Percentiles rank a stretch among this genome's conserved stretches.
Conservation (phyloP, 2,113 vertebrate genomes). For the Sprattus sprattus region DNA sequence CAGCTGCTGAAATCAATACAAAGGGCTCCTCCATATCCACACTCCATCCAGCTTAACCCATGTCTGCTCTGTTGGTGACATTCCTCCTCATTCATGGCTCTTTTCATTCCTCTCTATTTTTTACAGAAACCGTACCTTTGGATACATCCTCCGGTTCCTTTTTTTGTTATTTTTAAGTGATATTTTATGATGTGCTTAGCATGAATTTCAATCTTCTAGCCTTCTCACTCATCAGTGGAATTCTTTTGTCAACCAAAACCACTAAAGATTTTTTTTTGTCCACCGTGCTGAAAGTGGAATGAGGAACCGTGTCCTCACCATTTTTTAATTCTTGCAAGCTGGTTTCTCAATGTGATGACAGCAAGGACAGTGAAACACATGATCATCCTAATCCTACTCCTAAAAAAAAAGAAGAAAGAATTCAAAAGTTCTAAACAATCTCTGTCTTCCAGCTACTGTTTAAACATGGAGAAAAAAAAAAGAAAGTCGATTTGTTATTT, state of each 20-base stretch:
- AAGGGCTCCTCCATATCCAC: constrained; percentile 64
- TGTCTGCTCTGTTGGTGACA: constrained; percentile 29
- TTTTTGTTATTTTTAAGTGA: background rate
- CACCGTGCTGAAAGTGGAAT: background rate
- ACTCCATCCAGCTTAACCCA: constrained; percentile 45
- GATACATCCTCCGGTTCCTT: background rate
- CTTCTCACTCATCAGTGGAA: background rate
- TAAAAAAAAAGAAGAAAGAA: constrained; percentile 48
- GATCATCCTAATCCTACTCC: constrained; percentile 66
- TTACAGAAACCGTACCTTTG: background rate
- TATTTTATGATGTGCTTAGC: background rate
- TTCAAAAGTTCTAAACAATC: constrained; percentile 76
- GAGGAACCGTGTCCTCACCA: background rate
- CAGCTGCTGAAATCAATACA: constrained; percentile 56
- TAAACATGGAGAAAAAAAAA: constrained; percentile 58
- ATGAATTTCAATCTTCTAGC: background rate
- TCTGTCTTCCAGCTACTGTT: constrained; percentile 80
- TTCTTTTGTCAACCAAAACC: background rate
- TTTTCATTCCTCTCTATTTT: background rate
- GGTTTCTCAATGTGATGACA: constrained; percentile 56
- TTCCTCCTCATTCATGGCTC: background rate
- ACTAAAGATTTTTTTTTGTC: background rate
- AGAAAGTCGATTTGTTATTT: constrained; percentile 63
- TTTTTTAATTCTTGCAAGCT: background rate
- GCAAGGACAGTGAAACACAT: constrained; percentile 74